Conservation (phyloP, 2,888 invertebrate species). For the Tanypteryx hageni region DNA sequence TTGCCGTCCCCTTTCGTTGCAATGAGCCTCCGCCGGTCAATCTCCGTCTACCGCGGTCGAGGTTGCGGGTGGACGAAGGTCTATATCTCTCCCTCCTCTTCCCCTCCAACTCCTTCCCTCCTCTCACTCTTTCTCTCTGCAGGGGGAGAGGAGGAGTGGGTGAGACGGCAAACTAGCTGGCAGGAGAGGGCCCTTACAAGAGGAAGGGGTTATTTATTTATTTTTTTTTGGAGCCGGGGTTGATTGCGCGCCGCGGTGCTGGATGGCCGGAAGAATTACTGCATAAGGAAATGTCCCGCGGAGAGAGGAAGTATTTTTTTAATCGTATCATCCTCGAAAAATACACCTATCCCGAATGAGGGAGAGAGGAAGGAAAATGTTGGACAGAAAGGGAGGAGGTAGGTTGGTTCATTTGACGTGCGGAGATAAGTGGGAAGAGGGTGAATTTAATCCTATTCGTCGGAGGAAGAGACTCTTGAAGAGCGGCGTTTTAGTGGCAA, state of each 20-base stretch:
- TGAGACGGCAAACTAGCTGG: constrained; percentile 20
- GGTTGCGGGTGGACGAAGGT: constrained; percentile 54
- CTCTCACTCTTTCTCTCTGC: background rate
- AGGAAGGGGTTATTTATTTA: background rate
- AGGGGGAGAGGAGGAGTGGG: constrained; percentile 29
- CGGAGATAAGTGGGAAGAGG: background rate
- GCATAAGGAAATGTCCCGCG: constrained; percentile 6
- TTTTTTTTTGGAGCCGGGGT: background rate
- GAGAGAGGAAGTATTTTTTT: background rate
- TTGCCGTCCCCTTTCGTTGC: constrained; percentile 45
- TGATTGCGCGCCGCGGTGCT: background rate
- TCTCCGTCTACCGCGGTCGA: constrained; percentile 44
- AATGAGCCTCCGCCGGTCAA: constrained; percentile 48
- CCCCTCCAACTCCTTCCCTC: too few species aligned
- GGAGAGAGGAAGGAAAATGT: background rate
- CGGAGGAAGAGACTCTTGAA: background rate
- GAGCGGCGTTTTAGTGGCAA: background rate
- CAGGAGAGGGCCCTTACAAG: background rate
- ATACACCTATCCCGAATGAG: background rate
- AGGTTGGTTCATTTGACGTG: background rate
- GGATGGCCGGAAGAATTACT: constrained; percentile 24
- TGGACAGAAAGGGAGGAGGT: background rate
- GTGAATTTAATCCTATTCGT: background rate
- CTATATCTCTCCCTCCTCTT: background rate
- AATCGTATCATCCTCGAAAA: background rate